These are phyloP conservation scores for Martes martes DNA, from an alignment of 2,113 vertebrate genomes.

Conservation along the genomic window DNA sequence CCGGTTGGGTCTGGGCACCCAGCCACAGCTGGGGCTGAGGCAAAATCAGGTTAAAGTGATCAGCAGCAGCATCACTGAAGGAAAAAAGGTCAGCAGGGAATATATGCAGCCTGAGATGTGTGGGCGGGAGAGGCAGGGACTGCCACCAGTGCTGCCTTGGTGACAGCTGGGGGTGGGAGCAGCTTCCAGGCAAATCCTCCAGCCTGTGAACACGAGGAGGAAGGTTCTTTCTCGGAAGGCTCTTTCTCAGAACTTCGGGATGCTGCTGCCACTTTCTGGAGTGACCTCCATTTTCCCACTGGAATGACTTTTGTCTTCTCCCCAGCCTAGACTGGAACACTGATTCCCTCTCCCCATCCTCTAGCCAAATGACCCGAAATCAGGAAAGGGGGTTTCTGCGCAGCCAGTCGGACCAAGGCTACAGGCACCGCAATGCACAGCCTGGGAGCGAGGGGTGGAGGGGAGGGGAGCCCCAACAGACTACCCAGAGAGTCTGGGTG, in stretches of 20 bases:
- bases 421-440: background rate
- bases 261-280: background rate
- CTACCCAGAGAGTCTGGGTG: background rate
- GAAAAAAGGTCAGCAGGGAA: background rate
- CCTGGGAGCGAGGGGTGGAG: background rate
- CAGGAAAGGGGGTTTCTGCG: background rate
- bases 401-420: background rate
- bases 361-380: background rate
- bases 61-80: background rate
- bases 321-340: background rate
- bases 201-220: background rate
- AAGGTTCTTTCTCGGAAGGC: constrained; percentile 39
- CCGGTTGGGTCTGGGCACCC: background rate
- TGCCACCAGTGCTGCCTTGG: background rate
- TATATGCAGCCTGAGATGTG: background rate
- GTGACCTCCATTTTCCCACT: background rate
- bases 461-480: background rate
- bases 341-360: background rate
- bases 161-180: background rate
- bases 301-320: background rate
- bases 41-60: background rate
- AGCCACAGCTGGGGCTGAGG: background rate
- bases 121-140: background rate
- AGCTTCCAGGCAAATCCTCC: background rate
- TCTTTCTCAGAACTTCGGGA: constrained; percentile 26